Evolutionary conservation across 2,888 invertebrate species (phyloP), one percentile per base, ranked within the genome.

Genomic region (Brenthis daphne): DNA sequence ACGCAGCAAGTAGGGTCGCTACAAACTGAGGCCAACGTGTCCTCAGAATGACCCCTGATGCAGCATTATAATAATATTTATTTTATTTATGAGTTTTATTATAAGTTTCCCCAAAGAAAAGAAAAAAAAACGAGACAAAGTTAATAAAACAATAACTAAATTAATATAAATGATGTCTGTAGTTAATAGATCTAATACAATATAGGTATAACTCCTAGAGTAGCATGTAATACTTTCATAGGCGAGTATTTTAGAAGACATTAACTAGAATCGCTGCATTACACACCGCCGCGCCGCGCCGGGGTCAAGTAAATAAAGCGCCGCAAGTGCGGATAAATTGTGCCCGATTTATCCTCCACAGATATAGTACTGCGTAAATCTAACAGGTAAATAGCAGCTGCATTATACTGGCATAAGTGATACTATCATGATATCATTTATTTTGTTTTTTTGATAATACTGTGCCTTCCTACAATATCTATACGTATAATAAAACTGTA

Each of bases 251-350:
- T 29, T 60, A 50, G 29, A 60, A 60, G 60, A 60, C 48, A 60
- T 4, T 50, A 50, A n/a, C 29, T 55, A 58, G 64, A 70, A 53
- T 64, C 55, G 56, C 69, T 57, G 65, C 54, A 50, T 57, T 29
- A 43, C 37, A 43, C 37, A 43, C 55, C 57, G 16, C 37, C 13
- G 50, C 64, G 54, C 24, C 51, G 37, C 37, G 37, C 37, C 11
- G 37, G 65, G 64, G 65, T 70, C 70, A 57, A 60, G 61, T 61
- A 61, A 68, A 65, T 70, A 70, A 70, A 68, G 67, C 67, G 53
- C 53, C 53, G 60, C 61, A 65, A 65, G 68, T 68, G 68, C 29
- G 51, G 68, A 67, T 70, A 70, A 70, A 70, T 64, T 70, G 70
- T 54, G 64, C 67, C 58, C 67, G 51, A 70, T 70, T 70, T 70